phyloP scores from a whole-genome alignment of 1,140 invertebrate genomes.

The Drosophila kurseongensis region DNA sequence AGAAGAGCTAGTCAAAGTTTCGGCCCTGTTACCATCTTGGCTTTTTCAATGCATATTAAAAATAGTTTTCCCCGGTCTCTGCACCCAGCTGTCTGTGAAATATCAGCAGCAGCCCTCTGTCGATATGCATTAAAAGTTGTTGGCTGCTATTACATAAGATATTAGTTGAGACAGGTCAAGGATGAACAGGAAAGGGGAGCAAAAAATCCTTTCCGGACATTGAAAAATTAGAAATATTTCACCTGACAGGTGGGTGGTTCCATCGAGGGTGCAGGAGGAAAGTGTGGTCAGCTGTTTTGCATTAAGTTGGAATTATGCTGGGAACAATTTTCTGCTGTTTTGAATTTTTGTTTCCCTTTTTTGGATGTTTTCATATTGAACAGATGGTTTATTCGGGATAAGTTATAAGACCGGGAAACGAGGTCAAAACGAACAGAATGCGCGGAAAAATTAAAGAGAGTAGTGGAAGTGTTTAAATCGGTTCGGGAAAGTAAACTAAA shows the following conservation, averaged over 20 bases:
- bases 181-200: slow-evolving; percentile 33
- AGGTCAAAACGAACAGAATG: slow-evolving; percentile 30
- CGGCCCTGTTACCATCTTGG: slow-evolving; percentile 7
- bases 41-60: slow-evolving; percentile 72
- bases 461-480: background rate
- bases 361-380: slow-evolving; percentile 23
- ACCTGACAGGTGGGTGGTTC: slow-evolving; percentile 42
- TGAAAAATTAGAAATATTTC: slow-evolving; percentile 79
- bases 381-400: slow-evolving; percentile 36
- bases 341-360: background rate
- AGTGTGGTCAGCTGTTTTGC: slow-evolving; percentile 70
- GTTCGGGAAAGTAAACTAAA: background rate
- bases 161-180: slow-evolving; percentile 74
- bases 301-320: slow-evolving; percentile 53
- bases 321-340: slow-evolving; percentile 31
- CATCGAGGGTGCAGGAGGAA: background rate
- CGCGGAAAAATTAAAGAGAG: slow-evolving; percentile 4
- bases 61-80: slow-evolving; percentile 57
- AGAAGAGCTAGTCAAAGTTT: slow-evolving; percentile 79
- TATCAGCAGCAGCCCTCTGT: slow-evolving; percentile 61
- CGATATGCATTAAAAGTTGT: slow-evolving; percentile 78
- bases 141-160: slow-evolving; percentile 73
- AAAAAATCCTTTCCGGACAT: slow-evolving; percentile 63
- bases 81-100: slow-evolving; percentile 69
- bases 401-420: slow-evolving; percentile 22